phyloP scores from a whole-genome alignment of 2,888 invertebrate species.

The Disparrhopalites patrizii region DNA sequence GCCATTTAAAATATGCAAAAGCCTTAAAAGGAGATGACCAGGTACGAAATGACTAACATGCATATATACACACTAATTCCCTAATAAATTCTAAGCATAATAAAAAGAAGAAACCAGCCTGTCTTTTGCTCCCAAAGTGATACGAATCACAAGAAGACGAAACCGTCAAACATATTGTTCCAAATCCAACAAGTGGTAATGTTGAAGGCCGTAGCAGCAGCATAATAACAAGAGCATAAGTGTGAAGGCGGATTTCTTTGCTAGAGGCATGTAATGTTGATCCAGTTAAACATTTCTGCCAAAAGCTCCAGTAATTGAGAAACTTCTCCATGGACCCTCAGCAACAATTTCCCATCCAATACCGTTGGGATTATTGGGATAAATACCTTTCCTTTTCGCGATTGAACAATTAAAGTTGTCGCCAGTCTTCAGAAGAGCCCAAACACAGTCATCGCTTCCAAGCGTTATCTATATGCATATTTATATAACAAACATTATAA shows the following conservation, averaged over 20 bases:
- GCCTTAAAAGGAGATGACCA: too few relatives aligned
- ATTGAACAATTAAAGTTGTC: slow-evolving; percentile 62
- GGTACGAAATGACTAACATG: too few relatives aligned
- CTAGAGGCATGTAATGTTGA: too few relatives aligned
- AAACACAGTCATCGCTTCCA: slow-evolving; percentile 59
- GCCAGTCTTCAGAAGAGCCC: slow-evolving; percentile 63
- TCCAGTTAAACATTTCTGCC: slow-evolving; percentile 11
- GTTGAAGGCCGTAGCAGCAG: not conserved
- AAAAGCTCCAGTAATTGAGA: slow-evolving; percentile 37
- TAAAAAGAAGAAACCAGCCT: too few relatives aligned
- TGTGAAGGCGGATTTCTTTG: too few relatives aligned
- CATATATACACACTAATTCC: too few relatives aligned
- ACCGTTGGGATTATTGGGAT: slow-evolving; percentile 67
- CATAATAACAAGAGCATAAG: not conserved
- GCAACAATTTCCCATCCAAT: slow-evolving; percentile 62
- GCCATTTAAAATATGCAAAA: too few relatives aligned
- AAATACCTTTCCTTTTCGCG: slow-evolving; percentile 67
- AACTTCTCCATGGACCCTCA: slow-evolving; percentile 41
- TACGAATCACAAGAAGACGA: too few relatives aligned
- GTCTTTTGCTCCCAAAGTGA: too few relatives aligned
- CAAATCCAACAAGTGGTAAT: too few relatives aligned
- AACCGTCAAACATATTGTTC: too few relatives aligned
- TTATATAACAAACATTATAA: not conserved
- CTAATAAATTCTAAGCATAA: too few relatives aligned
- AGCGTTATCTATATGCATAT: not conserved